phyloP scores from a whole-genome alignment of 1,140 invertebrate species.

The Phthorimaea operculella region DNA sequence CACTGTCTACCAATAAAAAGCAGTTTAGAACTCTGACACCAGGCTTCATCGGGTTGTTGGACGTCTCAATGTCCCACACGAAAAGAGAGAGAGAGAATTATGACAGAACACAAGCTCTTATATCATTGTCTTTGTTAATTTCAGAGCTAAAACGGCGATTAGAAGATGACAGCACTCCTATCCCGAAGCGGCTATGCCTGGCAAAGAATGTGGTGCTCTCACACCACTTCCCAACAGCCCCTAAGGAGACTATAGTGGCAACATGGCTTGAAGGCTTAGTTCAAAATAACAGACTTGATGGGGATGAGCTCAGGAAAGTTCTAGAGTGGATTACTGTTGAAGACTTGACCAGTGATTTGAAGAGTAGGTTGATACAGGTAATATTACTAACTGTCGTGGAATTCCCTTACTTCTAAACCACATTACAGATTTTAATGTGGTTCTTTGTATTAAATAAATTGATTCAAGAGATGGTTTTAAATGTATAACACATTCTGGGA shows the following conservation, averaged over 20 bases:
- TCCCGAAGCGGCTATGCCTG: slow-evolving; percentile 46
- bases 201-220: slow-evolving; percentile 51
- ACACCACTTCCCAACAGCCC: slow-evolving; percentile 45
- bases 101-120: neutral
- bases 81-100: neutral
- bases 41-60: too few relatives aligned
- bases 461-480: too few relatives aligned
- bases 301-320: slow-evolving; percentile 38
- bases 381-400: neutral
- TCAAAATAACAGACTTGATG: slow-evolving; percentile 26
- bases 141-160: slow-evolving; percentile 52
- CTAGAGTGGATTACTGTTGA: slow-evolving; percentile 41
- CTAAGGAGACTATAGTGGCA: slow-evolving; percentile 49
- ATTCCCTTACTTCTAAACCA: too few relatives aligned
- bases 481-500: too few relatives aligned
- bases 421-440: too few relatives aligned
- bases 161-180: slow-evolving; percentile 32
- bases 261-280: slow-evolving; percentile 45
- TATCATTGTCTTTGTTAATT: slow-evolving; percentile 13
- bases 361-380: slow-evolving; percentile 51
- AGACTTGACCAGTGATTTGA: slow-evolving; percentile 46
- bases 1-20: too few relatives aligned
- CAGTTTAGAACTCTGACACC: too few relatives aligned
- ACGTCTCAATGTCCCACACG: too few relatives aligned
- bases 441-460: too few relatives aligned